Conservation (phyloP, 2,888 invertebrate species). For the Eristalis arbustorum region DNA sequence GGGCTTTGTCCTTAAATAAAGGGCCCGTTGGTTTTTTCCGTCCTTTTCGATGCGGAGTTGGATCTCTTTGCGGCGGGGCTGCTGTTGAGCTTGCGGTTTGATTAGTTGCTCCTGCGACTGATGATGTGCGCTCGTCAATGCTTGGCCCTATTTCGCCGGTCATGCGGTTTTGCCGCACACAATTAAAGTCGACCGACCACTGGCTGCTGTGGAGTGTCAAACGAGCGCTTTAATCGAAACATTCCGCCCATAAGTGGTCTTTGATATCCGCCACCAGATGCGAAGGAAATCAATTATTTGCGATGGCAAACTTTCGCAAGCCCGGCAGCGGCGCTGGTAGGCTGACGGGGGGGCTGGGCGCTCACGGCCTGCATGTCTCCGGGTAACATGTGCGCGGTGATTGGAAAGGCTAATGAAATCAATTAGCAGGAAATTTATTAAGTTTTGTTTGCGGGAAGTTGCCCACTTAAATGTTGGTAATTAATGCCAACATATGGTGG, state of each 20-base stretch:
- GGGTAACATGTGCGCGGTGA: slow-evolving; percentile 14
- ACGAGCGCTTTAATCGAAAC: slow-evolving; percentile 21
- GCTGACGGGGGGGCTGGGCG: background rate
- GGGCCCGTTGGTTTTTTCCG: slow-evolving; percentile 5
- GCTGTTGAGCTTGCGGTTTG: slow-evolving; percentile 39
- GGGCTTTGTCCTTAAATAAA: slow-evolving; percentile 25
- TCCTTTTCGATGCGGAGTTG: slow-evolving; percentile 14
- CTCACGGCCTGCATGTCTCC: background rate
- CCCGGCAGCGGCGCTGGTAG: background rate
- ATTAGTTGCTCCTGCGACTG: slow-evolving; percentile 38
- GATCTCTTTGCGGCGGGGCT: slow-evolving; percentile 5
- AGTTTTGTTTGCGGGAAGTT: slow-evolving; percentile 12
- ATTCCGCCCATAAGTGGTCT: background rate
- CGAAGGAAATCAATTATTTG: slow-evolving; percentile 14
- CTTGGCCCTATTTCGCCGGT: slow-evolving; percentile 4
- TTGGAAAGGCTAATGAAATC: slow-evolving; percentile 21
- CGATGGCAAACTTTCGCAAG: background rate
- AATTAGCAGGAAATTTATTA: slow-evolving; percentile 32
- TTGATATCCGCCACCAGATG: slow-evolving; percentile 1
- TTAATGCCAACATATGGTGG: slow-evolving; percentile 25
- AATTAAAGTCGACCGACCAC: slow-evolving; percentile 51
- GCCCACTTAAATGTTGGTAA: slow-evolving; percentile 1
- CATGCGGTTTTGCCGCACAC: slow-evolving; percentile 7
- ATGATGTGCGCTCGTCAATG: slow-evolving; percentile 18
- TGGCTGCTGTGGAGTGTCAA: background rate